These are phyloP conservation scores for Xenentodon cancila DNA, from an alignment of 2,797 vertebrate species.

Conservation along the genomic window DNA sequence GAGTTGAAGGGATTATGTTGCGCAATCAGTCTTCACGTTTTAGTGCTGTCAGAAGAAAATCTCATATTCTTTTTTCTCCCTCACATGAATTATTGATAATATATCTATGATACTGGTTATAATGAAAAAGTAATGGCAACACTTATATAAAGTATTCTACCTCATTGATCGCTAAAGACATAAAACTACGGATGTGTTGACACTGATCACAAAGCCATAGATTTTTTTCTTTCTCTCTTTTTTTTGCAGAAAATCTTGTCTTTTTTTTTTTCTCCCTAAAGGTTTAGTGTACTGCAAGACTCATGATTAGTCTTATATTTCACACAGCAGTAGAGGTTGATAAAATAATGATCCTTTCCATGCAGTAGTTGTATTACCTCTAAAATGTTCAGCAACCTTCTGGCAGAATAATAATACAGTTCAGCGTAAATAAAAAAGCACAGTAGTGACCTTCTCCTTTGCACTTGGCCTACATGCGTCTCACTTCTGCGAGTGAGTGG, in stretches of 20 bases:
- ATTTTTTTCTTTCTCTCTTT: neutral
- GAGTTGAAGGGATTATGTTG: slow-evolving; percentile 67
- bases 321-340: neutral
- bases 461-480: too few species aligned
- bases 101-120: slow-evolving; percentile 62
- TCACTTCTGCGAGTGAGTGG: neutral
- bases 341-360: slow-evolving; percentile 20
- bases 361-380: slow-evolving; percentile 2
- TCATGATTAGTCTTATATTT: slow-evolving; percentile 23
- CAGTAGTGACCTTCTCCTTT: too few species aligned
- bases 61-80: slow-evolving; percentile 47
- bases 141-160: slow-evolving; percentile 35
- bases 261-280: slow-evolving; percentile 1
- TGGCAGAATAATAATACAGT: neutral
- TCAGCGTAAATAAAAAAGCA: neutral
- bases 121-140: slow-evolving; percentile 67
- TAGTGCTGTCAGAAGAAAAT: slow-evolving; percentile 65
- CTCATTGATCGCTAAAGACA: slow-evolving; percentile 45
- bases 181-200: slow-evolving; percentile 10
- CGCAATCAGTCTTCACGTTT: slow-evolving; percentile 64
- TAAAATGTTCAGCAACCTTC: neutral
- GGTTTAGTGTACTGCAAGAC: neutral
- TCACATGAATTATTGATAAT: slow-evolving; percentile 67
- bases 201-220: slow-evolving; percentile 6
- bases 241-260: neutral